Evolutionary conservation across 2,797 vertebrate genomes (phyloP), one percentile per base, ranked within the genome.

Genomic region (Bucorvus abyssinicus): DNA sequence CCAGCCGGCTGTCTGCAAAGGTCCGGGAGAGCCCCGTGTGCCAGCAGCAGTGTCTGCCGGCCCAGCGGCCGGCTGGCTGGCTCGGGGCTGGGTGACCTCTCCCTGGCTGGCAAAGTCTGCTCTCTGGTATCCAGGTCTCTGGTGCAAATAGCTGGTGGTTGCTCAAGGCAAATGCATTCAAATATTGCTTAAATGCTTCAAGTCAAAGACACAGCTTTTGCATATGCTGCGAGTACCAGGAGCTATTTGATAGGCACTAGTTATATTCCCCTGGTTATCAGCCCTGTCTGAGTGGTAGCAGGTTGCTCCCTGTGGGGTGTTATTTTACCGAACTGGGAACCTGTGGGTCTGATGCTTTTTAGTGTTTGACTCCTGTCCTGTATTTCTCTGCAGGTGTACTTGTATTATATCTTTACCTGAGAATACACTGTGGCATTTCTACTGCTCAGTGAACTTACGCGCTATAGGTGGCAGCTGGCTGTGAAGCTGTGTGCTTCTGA

Each of bases 191-290:
- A 42, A 74, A 29, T 32, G 47, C 13, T 38, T 90, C 17, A 5
- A 47, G 38, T 32, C 0, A 0, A 75, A 73, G 55, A 21, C 6
- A 4, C 5, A 38, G 32, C 32, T 40, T 70, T 30, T 89, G 32
- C 21, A 13, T 7, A 8, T 2, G 0, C 6, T 29, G 11, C 0
- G 20, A 44, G 27, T 26, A 61, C 36, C 4, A 0, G 2, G 52
- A 77, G 52, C 78, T 59, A 15, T 34, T 53, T 45, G 47, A 18
- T 59, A 32, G 50, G 30, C 22, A 4, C 4, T 4, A 3, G 13
- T 38, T 38, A 2, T 4, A 3, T 17, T 0, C 1, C 56, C 26
- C n/a, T 30, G 24, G 19, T 44, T n/a, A 44, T 57, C 67, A 92
- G 59, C 27, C 20, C 19, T 63, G 27, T 7, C 57, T 59, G 55